Conservation (phyloP, 2,888 invertebrate genomes). For the Capitulum mitella region DNA sequence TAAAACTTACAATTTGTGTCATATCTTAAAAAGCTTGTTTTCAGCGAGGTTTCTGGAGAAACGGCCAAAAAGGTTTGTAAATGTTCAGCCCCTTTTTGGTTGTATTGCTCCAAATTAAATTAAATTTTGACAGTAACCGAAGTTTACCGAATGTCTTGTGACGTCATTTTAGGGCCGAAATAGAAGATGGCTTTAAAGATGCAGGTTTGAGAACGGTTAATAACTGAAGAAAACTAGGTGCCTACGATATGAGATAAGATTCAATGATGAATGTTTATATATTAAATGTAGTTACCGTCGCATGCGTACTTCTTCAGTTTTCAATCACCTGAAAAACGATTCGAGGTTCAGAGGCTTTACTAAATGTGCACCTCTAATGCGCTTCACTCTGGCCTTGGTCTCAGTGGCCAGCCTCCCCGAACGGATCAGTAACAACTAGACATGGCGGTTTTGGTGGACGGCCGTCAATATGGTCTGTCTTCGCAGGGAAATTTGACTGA, state of each 20-base stretch:
- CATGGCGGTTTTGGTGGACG: slow-evolving; percentile 24
- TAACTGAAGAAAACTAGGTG: background rate
- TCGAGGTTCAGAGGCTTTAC: background rate
- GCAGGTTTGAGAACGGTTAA: background rate
- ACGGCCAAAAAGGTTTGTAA: too few species aligned
- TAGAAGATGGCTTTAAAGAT: background rate
- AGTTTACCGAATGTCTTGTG: background rate
- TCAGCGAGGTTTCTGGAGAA: too few species aligned
- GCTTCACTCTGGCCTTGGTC: slow-evolving; percentile 11
- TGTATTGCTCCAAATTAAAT: background rate
- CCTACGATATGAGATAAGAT: background rate
- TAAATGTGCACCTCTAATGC: background rate
- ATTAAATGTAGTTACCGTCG: background rate
- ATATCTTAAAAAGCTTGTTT: too few species aligned
- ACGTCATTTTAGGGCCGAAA: background rate
- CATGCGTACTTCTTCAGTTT: background rate
- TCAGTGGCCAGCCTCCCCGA: background rate
- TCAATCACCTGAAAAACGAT: too few species aligned
- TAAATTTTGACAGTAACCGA: background rate
- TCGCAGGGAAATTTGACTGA: slow-evolving; percentile 15
- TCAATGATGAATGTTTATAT: background rate
- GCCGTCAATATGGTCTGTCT: slow-evolving; percentile 23
- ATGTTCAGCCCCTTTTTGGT: background rate
- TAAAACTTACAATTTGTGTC: too few species aligned
- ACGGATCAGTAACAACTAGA: slow-evolving; percentile 23